Evolutionary conservation across 2,113 vertebrate genomes (phyloP), one percentile per base, ranked within the genome.

Genomic region (Tyrannus savana): DNA sequence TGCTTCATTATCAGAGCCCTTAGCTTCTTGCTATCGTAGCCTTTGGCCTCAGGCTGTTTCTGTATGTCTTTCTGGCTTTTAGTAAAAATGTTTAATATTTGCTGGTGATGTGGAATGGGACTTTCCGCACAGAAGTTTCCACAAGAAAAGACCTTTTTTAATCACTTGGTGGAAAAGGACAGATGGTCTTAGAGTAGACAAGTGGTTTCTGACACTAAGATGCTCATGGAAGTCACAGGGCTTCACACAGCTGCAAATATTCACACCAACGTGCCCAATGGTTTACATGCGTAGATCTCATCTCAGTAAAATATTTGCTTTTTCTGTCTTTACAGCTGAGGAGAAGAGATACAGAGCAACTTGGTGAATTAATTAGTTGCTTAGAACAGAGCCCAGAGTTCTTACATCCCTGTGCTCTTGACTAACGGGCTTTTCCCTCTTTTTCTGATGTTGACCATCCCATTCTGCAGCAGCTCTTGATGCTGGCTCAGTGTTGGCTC

Each of bases 211-310:
- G 56, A 68, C n/a, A 44, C 50, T 39, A 19, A 73, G 9, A 23
- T 64, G 28, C 14, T 76, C 19, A 4, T 15, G 11, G 53, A 80
- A 76, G 49, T 71, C 14, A 18, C 42, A 44, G 62, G 30, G 44
- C 41, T 89, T 78, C 18, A 62, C 56, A 39, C 7, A 63, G 50
- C 27, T 71, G 50, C 6, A 35, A 31, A 35, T 80, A 42, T 3
- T 95, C 46, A 47, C 52, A 66, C 33, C 7, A 33, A 0, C 16
- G 41, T 72, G 35, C 52, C 71, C 7, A 1, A 37, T 19, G 39
- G 41, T 62, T 55, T 24, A 62, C 0, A 1, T 3, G 13, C 0
- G 2, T 49, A 74, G 14, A 24, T 64, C 14, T 75, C 27, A 41
- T 49, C 59, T 47, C 19, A 35, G 52, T 50, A 55, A 77, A 92